phyloP scores from a whole-genome alignment of 2,797 vertebrate genomes.

The Amblyraja radiata region DNA sequence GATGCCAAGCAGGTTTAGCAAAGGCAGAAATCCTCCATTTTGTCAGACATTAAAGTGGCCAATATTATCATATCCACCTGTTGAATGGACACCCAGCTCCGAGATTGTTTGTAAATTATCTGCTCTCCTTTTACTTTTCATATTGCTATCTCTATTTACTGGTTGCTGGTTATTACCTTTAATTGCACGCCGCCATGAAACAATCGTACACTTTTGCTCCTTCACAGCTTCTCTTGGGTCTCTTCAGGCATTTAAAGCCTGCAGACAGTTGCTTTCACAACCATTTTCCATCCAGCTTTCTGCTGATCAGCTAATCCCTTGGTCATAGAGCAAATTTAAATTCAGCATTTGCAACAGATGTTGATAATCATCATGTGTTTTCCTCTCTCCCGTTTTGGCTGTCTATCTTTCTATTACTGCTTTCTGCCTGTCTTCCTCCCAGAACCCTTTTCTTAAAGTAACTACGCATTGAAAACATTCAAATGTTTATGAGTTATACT shows the following conservation, averaged over 20 bases:
- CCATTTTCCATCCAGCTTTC: background rate
- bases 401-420: background rate
- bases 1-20: too few species aligned
- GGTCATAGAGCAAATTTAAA: background rate
- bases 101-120: background rate
- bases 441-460: background rate
- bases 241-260: background rate
- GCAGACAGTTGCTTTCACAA: background rate
- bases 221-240: background rate
- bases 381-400: background rate
- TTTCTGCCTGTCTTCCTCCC: background rate
- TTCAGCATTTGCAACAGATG: background rate
- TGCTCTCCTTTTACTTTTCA: background rate
- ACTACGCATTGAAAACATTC: background rate
- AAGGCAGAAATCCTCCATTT: too few species aligned
- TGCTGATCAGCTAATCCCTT: background rate
- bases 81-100: background rate
- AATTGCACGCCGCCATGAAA: background rate
- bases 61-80: too few species aligned
- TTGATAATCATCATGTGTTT: background rate
- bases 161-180: background rate
- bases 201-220: background rate
- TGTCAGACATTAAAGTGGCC: too few species aligned
- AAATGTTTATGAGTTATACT: background rate
- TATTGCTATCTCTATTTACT: background rate